Percentiles rank a stretch among this genome's conserved stretches.
Evolutionary conservation across 2,113 vertebrate genomes (phyloP).

Genomic region (Romanogobio albipinnatus): DNA sequence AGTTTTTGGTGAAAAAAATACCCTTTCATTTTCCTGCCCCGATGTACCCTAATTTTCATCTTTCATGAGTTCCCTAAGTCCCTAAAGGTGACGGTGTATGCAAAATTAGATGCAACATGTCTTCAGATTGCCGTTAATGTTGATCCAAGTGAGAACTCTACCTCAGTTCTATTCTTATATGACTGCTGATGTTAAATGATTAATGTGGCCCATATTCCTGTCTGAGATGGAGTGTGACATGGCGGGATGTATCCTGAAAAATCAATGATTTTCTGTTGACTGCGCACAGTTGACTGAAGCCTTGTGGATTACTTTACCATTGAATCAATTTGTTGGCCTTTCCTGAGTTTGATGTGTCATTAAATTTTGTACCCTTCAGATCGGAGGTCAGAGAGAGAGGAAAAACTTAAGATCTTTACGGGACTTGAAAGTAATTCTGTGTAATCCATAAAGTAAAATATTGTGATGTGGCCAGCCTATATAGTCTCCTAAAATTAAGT

Average conservation of each 20-base stretch:
- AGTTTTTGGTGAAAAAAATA: background rate
- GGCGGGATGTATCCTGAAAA: slow-evolving; percentile 40
- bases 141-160: slow-evolving; percentile 37
- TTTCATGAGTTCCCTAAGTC: background rate
- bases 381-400: slow-evolving; percentile 26
- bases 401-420: slow-evolving; percentile 14
- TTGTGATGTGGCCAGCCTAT: background rate
- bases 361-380: slow-evolving; percentile 34
- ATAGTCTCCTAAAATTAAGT: slow-evolving; percentile 6
- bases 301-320: slow-evolving; percentile 40
- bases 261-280: slow-evolving; percentile 51
- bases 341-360: slow-evolving; percentile 22
- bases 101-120: slow-evolving; percentile 6
- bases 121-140: slow-evolving; percentile 32
- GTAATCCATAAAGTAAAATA: slow-evolving; percentile 4
- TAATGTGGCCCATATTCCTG: slow-evolving; percentile 50
- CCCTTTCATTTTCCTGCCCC: background rate
- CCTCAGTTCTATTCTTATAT: slow-evolving; percentile 38
- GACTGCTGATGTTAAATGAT: slow-evolving; percentile 54
- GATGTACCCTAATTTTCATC: background rate
- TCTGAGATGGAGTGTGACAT: slow-evolving; percentile 48
- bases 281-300: slow-evolving; percentile 44
- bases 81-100: background rate
- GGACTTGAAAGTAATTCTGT: background rate
- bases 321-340: slow-evolving; percentile 48